Percentiles rank a stretch among this genome's conserved stretches.
Evolutionary conservation across 2,113 vertebrate genomes (phyloP).

Genomic region (Eubucco bourcierii): DNA sequence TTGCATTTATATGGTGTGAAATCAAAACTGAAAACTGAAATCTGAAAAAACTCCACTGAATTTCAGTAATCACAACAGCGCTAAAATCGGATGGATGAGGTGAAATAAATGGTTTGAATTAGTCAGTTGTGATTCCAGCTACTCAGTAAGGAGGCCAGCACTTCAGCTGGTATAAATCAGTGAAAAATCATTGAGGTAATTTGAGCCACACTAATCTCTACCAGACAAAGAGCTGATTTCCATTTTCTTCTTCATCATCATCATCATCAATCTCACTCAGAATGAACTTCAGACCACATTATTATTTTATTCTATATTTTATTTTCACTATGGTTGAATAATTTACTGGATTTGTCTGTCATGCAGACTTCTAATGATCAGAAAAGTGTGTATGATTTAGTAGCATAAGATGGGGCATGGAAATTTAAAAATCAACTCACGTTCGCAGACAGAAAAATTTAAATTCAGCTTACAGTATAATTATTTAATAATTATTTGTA

Average conservation of each 20-base stretch:
- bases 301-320: not conserved
- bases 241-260: not conserved
- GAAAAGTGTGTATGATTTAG: not conserved
- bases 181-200: not conserved
- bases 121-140: not conserved
- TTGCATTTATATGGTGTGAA: not conserved
- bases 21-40: not conserved
- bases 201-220: not conserved
- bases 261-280: not conserved
- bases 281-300: not conserved
- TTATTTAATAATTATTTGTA: not conserved
- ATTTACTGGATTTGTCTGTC: not conserved
- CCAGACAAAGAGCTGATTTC: not conserved
- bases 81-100: not conserved
- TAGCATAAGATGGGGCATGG: fast-evolving
- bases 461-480: not conserved
- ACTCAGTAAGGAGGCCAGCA: not conserved
- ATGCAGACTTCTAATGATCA: not conserved
- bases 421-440: not conserved
- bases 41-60: not conserved
- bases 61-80: not conserved
- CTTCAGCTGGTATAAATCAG: constrained; percentile 5
- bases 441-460: not conserved
- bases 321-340: not conserved
- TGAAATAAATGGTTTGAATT: not conserved